These are phyloP conservation scores for Vesta saturnalis DNA, from an alignment of 2,888 invertebrate genomes.

Conservation along the genomic window DNA sequence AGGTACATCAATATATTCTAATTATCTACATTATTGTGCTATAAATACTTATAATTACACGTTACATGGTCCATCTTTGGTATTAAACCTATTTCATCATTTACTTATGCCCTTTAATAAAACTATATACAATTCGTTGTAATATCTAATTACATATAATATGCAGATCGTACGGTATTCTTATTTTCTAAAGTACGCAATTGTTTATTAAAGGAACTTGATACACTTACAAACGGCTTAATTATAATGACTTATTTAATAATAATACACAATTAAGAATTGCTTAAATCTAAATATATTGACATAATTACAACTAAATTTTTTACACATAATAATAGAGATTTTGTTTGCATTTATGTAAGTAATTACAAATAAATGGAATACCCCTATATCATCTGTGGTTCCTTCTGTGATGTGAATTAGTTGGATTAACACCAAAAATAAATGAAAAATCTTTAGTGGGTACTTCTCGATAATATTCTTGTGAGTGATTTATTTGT, in stretches of 20 bases:
- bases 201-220: slow-evolving; percentile 9
- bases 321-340: slow-evolving; percentile 25
- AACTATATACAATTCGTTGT: slow-evolving; percentile 11
- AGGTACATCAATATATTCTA: neutral
- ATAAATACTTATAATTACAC: neutral
- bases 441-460: slow-evolving; percentile 54
- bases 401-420: slow-evolving; percentile 25
- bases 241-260: slow-evolving; percentile 4
- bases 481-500: slow-evolving; percentile 32
- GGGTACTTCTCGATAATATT: slow-evolving; percentile 53
- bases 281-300: slow-evolving; percentile 21
- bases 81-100: neutral
- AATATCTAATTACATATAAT: neutral
- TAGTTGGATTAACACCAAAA: slow-evolving; percentile 49
- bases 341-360: slow-evolving; percentile 29
- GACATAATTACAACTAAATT: slow-evolving; percentile 23
- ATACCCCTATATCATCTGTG: slow-evolving; percentile 30
- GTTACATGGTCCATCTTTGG: slow-evolving; percentile 16
- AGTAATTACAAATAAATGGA: slow-evolving; percentile 20
- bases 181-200: neutral
- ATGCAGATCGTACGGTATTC: neutral
- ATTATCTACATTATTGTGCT: slow-evolving; percentile 13
- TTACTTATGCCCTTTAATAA: neutral
- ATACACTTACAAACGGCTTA: slow-evolving; percentile 1
- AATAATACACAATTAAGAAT: slow-evolving; percentile 27